phyloP scores from a whole-genome alignment of 1,140 invertebrate species.

The Papilio xuthus region DNA sequence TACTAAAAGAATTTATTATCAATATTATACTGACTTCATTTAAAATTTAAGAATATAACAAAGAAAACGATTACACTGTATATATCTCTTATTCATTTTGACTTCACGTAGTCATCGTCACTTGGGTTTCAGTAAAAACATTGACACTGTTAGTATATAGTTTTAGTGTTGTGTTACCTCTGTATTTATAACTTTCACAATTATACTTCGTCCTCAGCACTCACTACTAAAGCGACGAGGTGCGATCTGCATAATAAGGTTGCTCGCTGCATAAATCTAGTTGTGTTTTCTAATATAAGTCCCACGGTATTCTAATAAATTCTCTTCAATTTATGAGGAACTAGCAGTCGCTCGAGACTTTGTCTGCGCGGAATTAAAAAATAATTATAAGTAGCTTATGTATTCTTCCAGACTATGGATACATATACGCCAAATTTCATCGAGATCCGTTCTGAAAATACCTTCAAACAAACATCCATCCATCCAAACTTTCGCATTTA shows the following conservation, averaged over 20 bases:
- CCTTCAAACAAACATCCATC: too few species aligned
- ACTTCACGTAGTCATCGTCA: not conserved
- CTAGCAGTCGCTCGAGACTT: too few species aligned
- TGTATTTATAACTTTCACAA: not conserved
- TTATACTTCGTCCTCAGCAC: not conserved
- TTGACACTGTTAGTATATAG: not conserved
- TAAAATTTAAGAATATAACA: not conserved
- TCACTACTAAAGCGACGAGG: not conserved
- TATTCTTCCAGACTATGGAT: too few species aligned
- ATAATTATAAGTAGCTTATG: too few species aligned
- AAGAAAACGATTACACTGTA: not conserved
- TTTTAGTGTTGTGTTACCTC: not conserved
- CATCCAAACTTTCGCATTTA: too few species aligned
- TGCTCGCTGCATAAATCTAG: not conserved
- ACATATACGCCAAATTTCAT: too few species aligned
- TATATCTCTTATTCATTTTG: too few species aligned
- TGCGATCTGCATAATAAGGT: slow-evolving; percentile 11
- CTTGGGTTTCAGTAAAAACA: not conserved
- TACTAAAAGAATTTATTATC: not conserved
- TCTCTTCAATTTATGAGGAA: not conserved
- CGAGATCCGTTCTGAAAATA: too few species aligned
- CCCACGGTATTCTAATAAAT: not conserved
- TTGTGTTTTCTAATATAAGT: not conserved
- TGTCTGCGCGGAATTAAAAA: too few species aligned
- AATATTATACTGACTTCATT: not conserved